Conservation (phyloP, 2,113 vertebrate species). For the Nipponia nippon region DNA sequence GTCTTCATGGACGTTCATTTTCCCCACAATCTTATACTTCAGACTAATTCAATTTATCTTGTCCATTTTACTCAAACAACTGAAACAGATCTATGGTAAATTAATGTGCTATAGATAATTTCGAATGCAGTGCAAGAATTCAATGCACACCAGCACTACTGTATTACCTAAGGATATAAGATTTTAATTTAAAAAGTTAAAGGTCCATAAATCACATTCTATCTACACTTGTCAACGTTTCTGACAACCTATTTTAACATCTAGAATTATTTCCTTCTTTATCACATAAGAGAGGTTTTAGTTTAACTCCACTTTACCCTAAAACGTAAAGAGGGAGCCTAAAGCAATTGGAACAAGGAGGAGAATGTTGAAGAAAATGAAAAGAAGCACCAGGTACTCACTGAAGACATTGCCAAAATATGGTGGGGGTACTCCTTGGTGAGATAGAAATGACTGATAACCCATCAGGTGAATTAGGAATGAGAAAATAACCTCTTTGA, state of each 20-base stretch:
- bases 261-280: constrained; percentile 72
- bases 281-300: constrained; percentile 63
- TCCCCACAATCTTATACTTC: constrained; percentile 51
- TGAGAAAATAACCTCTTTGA: background rate
- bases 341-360: background rate
- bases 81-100: constrained; percentile 70
- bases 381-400: background rate
- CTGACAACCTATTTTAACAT: constrained; percentile 75
- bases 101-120: constrained; percentile 72
- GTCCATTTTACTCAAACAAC: constrained; percentile 71
- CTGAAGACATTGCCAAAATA: background rate
- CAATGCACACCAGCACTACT: constrained; percentile 49
- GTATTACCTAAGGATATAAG: constrained; percentile 70
- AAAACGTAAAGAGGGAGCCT: background rate
- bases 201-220: constrained; percentile 73
- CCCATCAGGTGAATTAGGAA: background rate
- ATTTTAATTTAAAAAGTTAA: constrained; percentile 79
- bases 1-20: constrained; percentile 50
- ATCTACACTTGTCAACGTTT: constrained; percentile 73
- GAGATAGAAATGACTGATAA: background rate
- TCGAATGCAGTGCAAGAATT: constrained; percentile 66
- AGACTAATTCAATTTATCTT: constrained; percentile 75
- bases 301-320: constrained; percentile 49
- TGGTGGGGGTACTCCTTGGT: background rate
- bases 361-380: background rate